phyloP scores from a whole-genome alignment of 2,888 invertebrate genomes.

The Tachina grossa region DNA sequence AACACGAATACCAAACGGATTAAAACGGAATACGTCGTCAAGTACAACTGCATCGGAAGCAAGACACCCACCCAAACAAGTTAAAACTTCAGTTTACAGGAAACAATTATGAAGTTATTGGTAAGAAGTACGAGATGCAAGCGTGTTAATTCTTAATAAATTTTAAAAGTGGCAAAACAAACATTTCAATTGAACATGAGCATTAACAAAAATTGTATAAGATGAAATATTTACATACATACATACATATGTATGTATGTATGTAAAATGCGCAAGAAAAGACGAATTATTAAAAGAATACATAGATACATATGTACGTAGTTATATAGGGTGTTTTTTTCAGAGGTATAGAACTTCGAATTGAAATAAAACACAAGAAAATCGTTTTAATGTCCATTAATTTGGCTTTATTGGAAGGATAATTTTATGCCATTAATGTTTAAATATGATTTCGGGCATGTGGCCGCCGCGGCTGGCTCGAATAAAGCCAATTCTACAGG shows the following conservation, averaged over 20 bases:
- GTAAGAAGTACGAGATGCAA: conserved; percentile 37
- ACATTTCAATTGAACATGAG: neutral
- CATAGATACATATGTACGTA: too few species aligned
- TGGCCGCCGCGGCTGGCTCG: too few species aligned
- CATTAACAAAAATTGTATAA: conserved; percentile 6
- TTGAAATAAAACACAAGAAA: too few species aligned
- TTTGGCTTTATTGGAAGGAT: too few species aligned
- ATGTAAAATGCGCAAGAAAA: too few species aligned
- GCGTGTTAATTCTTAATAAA: conserved; percentile 3
- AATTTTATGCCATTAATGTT: too few species aligned
- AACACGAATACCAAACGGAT: conserved; percentile 56
- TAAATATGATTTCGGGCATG: too few species aligned
- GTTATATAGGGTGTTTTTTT: too few species aligned
- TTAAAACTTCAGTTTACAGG: conserved; percentile 54
- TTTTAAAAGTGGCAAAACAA: neutral
- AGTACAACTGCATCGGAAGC: conserved; percentile 16
- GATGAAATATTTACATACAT: neutral
- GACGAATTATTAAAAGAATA: too few species aligned
- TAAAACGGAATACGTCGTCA: conserved; percentile 50
- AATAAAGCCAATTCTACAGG: too few species aligned
- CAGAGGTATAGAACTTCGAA: too few species aligned
- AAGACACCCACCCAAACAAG: conserved; percentile 34
- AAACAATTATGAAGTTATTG: conserved; percentile 66
- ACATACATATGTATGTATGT: neutral
- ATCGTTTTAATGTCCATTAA: too few species aligned